Conservation (phyloP, 2,888 invertebrate species). For the Eledona agricola region DNA sequence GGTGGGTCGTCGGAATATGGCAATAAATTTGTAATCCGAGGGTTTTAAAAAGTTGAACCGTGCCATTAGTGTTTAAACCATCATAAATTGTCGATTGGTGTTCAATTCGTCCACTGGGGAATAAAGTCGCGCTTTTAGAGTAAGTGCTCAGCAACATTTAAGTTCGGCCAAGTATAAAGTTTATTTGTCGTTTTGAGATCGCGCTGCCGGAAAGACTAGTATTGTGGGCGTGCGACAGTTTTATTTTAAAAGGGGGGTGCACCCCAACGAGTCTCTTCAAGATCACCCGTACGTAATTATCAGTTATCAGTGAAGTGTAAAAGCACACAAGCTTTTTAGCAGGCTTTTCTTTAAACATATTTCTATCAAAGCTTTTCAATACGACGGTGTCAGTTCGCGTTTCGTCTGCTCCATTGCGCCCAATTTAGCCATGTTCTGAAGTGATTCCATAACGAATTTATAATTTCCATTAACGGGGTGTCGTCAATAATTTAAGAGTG, state of each 20-base stretch:
- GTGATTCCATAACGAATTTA: slow-evolving; percentile 24
- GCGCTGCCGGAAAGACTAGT: slow-evolving; percentile 53
- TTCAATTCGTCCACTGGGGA: slow-evolving; percentile 56
- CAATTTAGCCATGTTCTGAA: slow-evolving; percentile 44
- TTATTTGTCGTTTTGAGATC: slow-evolving; percentile 59
- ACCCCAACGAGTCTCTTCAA: slow-evolving; percentile 59
- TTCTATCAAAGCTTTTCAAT: slow-evolving; percentile 61
- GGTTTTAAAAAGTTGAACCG: slow-evolving; percentile 53
- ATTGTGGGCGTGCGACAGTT: slow-evolving; percentile 61
- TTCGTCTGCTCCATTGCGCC: slow-evolving; percentile 52
- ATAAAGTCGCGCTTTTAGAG: slow-evolving; percentile 55
- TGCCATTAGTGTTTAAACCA: slow-evolving; percentile 59
- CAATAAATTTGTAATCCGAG: slow-evolving; percentile 55
- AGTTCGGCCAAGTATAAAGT: slow-evolving; percentile 59
- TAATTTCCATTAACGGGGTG: slow-evolving; percentile 12
- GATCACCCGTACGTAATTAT: slow-evolving; percentile 64
- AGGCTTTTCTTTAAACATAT: slow-evolving; percentile 61
- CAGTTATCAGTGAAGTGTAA: slow-evolving; percentile 61
- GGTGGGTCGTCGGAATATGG: slow-evolving; percentile 45
- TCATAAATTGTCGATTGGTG: slow-evolving; percentile 61
- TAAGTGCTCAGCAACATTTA: slow-evolving; percentile 59
- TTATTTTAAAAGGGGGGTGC: slow-evolving; percentile 57
- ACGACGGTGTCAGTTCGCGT: slow-evolving; percentile 58
- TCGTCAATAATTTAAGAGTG: slow-evolving; percentile 19
- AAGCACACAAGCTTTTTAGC: slow-evolving; percentile 61